phyloP scores from a whole-genome alignment of 2,797 vertebrate genomes.

The Myotis pilosus region DNA sequence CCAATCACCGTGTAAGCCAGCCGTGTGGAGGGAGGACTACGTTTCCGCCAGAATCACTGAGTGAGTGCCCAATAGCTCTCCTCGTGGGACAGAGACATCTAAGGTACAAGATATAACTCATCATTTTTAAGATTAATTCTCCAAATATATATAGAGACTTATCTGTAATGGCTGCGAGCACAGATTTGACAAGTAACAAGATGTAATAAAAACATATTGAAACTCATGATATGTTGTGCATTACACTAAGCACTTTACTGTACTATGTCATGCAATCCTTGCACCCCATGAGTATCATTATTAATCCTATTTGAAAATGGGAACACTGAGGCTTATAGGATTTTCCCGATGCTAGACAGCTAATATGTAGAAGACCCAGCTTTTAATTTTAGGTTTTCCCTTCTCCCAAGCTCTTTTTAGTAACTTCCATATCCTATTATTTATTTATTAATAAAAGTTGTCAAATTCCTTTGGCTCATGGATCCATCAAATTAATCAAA shows the following conservation, averaged over 20 bases:
- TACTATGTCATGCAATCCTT: background rate
- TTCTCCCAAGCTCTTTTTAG: background rate
- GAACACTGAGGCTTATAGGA: background rate
- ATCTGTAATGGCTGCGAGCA: background rate
- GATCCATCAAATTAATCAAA: background rate
- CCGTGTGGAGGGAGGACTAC: background rate
- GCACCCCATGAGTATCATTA: background rate
- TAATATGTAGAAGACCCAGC: background rate
- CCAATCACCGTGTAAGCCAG: background rate
- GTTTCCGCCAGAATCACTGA: background rate
- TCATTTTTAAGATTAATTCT: background rate
- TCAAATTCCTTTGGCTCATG: background rate
- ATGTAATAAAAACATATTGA: background rate
- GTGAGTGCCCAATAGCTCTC: background rate
- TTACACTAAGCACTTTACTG: background rate
- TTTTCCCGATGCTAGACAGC: background rate
- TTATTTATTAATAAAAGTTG: slow-evolving; percentile 26
- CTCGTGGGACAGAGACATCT: background rate
- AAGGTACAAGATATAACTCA: background rate
- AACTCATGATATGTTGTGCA: background rate
- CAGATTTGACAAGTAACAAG: background rate
- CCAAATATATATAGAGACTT: background rate
- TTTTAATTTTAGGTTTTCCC: background rate
- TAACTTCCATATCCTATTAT: background rate
- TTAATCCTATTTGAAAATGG: background rate